Base-by-base conservation (phyloP, 2,888 invertebrate species). In the Eupithecia abbreviata region DNA sequence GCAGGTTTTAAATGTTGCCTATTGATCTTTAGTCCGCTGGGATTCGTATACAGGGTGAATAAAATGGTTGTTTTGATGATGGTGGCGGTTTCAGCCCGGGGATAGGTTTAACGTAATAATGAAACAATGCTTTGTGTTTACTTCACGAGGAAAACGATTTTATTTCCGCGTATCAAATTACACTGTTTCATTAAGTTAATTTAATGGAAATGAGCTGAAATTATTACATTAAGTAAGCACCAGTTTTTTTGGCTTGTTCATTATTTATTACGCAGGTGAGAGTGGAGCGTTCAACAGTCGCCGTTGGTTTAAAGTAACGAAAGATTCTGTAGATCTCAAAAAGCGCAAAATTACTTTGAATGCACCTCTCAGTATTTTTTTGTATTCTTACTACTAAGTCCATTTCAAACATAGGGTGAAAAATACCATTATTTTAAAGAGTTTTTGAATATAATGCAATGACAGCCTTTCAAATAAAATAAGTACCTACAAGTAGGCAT, bases 31-130 rank as follows among this genome's bases (percentile, higher is more conserved):
- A 85, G 86, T 85, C 89, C 84, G 74, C 80, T 55, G 85, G 88
- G 89, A 88, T 85, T 86, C 81, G 79, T 87, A 82, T 89, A 90
- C 87, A 87, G 89, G 84, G 42, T 85, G 90, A 81, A 87, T 85
- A 77, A 71, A 69, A 76, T 42, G 74, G 73, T 82, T 83, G 84
- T 86, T 82, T 80, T 67, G 73, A 71, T 72, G 72, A 76, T 69
- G 77, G 79, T 79, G 78, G 72, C 30, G 76, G 66, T 72, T 77
- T 76, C 47, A 49, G 79, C 81, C 76, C 58, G 73, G 77, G 79
- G 79, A 73, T 9, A 66, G 68, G 71, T 62, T 73, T 66, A 47
- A 49, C 43, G 67, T 71, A 42, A 67, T 73, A 73, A 78, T 73
- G 71, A 51, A 78, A 66, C 62, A 65, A 42, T 69, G 69, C 45